phyloP scores from a whole-genome alignment of 1,140 invertebrate species.

The Drosophila melanogaster region DNA sequence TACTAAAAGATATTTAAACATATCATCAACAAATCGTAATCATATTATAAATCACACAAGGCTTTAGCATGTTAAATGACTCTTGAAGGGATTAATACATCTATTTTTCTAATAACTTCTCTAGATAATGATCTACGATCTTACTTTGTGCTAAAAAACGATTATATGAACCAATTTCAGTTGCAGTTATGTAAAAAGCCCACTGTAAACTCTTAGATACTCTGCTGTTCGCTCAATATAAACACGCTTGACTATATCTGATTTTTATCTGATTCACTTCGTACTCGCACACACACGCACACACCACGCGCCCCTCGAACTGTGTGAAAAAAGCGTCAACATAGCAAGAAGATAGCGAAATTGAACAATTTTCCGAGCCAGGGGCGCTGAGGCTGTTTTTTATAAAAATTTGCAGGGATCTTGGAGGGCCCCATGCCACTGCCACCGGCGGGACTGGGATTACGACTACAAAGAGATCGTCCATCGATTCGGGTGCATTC shows the following conservation, averaged over 20 bases:
- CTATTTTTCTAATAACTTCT: too few species aligned
- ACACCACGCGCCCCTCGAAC: slow-evolving; percentile 62
- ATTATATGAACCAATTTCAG: too few species aligned
- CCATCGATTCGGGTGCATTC: slow-evolving; percentile 64
- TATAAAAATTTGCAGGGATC: slow-evolving; percentile 64
- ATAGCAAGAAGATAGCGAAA: slow-evolving; percentile 41
- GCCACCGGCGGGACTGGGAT: slow-evolving; percentile 13
- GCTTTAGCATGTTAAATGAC: too few species aligned
- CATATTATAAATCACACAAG: too few species aligned
- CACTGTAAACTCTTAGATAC: slow-evolving; percentile 51
- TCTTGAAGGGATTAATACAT: neutral
- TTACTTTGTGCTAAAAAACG: too few species aligned
- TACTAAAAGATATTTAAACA: too few species aligned
- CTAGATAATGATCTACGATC: too few species aligned
- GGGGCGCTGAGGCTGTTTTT: slow-evolving; percentile 62
- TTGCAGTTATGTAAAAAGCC: neutral
- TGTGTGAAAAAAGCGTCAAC: slow-evolving; percentile 75
- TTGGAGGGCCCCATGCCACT: neutral
- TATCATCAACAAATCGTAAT: too few species aligned
- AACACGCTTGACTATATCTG: slow-evolving; percentile 65
- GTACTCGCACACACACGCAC: too few species aligned
- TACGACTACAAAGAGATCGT: slow-evolving; percentile 52
- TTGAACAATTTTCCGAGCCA: slow-evolving; percentile 26
- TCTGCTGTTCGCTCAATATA: slow-evolving; percentile 63
- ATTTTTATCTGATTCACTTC: slow-evolving; percentile 70